Base-by-base conservation (phyloP, 2,113 vertebrate genomes). In the Pterocles orientalis region DNA sequence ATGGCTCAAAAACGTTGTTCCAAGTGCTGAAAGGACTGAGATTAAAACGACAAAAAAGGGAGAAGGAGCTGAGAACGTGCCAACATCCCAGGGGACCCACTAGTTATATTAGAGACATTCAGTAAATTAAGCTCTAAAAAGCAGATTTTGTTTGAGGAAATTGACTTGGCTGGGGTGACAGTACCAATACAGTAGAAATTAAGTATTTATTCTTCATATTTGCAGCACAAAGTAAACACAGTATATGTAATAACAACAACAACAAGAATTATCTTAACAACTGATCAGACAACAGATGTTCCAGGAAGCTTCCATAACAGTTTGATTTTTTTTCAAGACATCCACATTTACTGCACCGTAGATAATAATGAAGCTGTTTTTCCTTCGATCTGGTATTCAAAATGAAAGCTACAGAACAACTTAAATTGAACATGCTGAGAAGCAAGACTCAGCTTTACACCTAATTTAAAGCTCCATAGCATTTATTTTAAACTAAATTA, bases 351-450 rank as follows among this genome's bases (percentile, higher is more conserved):
- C 10, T 91, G 61, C 33, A 61, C 58, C 80, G 62, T 24, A 79
- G 21, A 79, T 45, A 78, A 82, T 39, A 92, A 84, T 7, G 11
- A 79, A 94, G 72, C 24, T 72, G 29, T 17, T 81, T 86, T 94
- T 72, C 79, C 86, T 90, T 41, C 39, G 56, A 81, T 51, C 53
- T 72, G 29, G 48, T 41, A 87, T 85, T 82, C 73, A 76, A 64
- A 95, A 80, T 25, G 39, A 91, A 89, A 87, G 47, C 69, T 72
- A 60, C 18, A 56, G 23, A 92, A 83, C 56, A 36, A 84, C 33
- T 13, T 68, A 72, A 78, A 82, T 24, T 1, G 3, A 88, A 39
- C n/a, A 60, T 12, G 28, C 77, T 70, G 70, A 87, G 51, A 91
- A 56, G 20, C 31, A 70, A 80, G 25, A 47, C 36, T 77, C 43